Evolutionary conservation across 1,140 invertebrate species (phyloP), one percentile per base, ranked within the genome.

Genomic region (Lepidotrigona ventralis): DNA sequence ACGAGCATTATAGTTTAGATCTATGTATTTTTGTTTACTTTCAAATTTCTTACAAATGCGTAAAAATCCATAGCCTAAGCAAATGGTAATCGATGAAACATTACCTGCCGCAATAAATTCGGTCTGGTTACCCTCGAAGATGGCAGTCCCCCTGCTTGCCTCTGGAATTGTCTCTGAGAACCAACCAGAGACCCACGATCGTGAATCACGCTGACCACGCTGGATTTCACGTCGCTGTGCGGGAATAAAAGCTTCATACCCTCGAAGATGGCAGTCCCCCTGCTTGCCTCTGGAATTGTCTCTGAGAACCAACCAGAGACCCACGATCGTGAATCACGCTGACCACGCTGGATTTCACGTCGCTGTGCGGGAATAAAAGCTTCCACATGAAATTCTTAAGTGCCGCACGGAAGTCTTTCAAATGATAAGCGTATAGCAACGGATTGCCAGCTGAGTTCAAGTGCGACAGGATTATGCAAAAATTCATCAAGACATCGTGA

Each of bases 381-480:
- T 66, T 75, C 84, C 87, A 95, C 69, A 97, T 95, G 8, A 96
- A 94, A 74, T 95, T 95, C 90, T 96, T 96, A 12, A 98, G 89
- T 0, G 97, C 97, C 2, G 96, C 95, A 23, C 97, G 95, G 90
- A 98, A 98, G 90, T 98, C 98, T 91, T 97, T 97, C 74, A 98
- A 95, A 90, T 98, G 97, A 90, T 98, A 99, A 17, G 98, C 98
- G 92, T 98, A 99, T 2, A 98, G 94, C 15, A 98, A 93, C 0
- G 98, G 98, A 92, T 98, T 98, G 2, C 98, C 96, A 0, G 97
- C 97, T 0, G 98, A 98, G 92, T 98, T 99, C 8, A 97, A 93
- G 90, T 99, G 98, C 0, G 97, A 98, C 21, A 99, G 94, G 78
- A 98, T 97, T 75, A 98, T 98, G 90, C 97, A 97, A 86, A 97